Evolutionary conservation across 2,113 vertebrate species (phyloP), one percentile per base, ranked within the genome.

Genomic region (Castor canadensis): DNA sequence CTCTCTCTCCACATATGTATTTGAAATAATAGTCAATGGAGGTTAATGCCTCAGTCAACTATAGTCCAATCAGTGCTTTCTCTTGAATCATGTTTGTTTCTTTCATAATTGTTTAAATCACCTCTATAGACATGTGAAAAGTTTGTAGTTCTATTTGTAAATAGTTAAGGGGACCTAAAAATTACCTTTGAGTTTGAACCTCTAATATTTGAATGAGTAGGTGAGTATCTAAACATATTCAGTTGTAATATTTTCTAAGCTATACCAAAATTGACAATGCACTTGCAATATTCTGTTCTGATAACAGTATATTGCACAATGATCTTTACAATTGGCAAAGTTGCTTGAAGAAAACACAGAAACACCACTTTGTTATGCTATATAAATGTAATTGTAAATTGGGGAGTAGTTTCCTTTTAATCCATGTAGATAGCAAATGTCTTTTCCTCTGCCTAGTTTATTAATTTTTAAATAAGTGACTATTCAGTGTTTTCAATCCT

Each of bases 401-500:
- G 19, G 28, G 2, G 32, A 52, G 24, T 19, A 72, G 45, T n/a
- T 88, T 60, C 69, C 47, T 89, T 79, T 77, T 71, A 28, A 75
- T 73, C 94, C 69, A 77, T 8, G 32, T 0, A 91, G 79, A 83
- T 6, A 87, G 40, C 10, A 75, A 73, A 72, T 89, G 72, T 24
- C 8, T 20, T 93, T 75, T 88, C 67, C 56, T 87, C 66, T 93
- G 28, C 69, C 91, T 73, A 45, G 45, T 87, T 92, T 95, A 91
- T 95, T 91, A 93, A 89, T 95, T 97, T 95, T 82, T 88, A 72
- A 76, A 66, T 16, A 91, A 83, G 69, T 47, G 30, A 87, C 24
- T 79, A 56, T 96, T 88, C 47, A 66, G 67, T 22, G 52, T 64
- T 97, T 96, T 91, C 49, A 92, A 87, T 80, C 95, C 62, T 92